These are phyloP conservation scores for Ophioninae sp. DNA, from an alignment of 2,888 invertebrate genomes.

Conservation along the genomic window DNA sequence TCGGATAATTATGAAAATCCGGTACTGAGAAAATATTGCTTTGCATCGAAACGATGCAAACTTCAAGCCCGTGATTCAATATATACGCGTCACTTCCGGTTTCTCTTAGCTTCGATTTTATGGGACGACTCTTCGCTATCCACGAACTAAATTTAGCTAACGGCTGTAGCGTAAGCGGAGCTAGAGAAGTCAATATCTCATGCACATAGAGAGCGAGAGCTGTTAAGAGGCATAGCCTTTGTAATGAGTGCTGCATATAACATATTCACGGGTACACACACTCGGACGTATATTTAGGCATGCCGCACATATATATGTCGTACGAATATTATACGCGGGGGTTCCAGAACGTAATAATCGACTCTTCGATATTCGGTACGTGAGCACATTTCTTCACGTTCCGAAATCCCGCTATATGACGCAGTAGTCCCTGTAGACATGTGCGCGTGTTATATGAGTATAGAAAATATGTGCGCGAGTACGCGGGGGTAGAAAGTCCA, in stretches of 20 bases:
- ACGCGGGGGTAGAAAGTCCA: conserved; percentile 22
- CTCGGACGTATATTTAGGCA: not conserved
- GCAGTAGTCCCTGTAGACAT: not conserved
- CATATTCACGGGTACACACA: not conserved
- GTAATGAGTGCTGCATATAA: conserved; percentile 13
- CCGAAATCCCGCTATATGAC: conserved; percentile 16
- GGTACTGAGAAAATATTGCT: not conserved
- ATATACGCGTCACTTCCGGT: conserved; percentile 54
- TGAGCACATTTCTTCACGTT: conserved; percentile 55
- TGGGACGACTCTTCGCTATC: conserved; percentile 29
- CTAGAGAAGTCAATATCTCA: conserved; percentile 14
- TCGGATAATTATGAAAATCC: too few relatives aligned
- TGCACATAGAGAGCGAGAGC: not conserved
- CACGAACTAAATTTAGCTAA: conserved; percentile 20
- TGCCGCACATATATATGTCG: conserved; percentile 11
- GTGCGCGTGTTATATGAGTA: not conserved
- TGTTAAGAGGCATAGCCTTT: conserved; percentile 24
- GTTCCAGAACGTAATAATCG: conserved; percentile 49
- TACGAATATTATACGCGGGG: conserved; percentile 6
- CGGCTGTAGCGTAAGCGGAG: not conserved
- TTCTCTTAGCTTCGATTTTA: conserved; percentile 43
- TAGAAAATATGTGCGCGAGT: not conserved
- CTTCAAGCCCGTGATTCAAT: conserved; percentile 6
- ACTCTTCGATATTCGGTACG: conserved; percentile 59
- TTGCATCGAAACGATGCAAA: too few relatives aligned